A percentile compares a stretch with the other conserved stretches of the same genome.
Conservation (phyloP, 1,140 invertebrate genomes). For the Lutraria rhynchaena region DNA sequence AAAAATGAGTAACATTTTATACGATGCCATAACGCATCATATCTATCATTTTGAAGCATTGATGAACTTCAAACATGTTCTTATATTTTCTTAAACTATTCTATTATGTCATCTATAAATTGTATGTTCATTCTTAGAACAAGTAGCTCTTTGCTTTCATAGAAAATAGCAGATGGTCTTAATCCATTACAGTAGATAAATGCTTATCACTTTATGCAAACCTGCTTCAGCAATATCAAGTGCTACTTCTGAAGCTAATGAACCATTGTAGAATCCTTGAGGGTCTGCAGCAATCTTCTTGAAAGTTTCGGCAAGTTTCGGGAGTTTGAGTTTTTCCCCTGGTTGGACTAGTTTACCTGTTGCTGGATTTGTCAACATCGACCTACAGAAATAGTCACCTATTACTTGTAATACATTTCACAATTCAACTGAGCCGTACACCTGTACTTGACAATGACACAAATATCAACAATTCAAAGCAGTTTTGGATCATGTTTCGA, state of each 20-base stretch:
- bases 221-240: constrained; percentile 62
- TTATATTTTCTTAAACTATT: not conserved
- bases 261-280: constrained; percentile 83
- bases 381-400: constrained; percentile 83
- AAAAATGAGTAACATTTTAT: not conserved
- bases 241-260: constrained; percentile 80
- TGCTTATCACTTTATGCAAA: constrained; percentile 1
- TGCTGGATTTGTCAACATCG: constrained; percentile 58
- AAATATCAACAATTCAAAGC: not conserved
- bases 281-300: constrained; percentile 66
- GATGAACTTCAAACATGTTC: not conserved
- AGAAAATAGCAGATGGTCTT: not conserved
- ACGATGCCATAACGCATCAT: not conserved
- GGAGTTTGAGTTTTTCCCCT: constrained; percentile 61
- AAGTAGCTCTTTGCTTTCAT: too few species aligned
- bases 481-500: not conserved
- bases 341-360: constrained; percentile 54
- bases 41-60: not conserved
- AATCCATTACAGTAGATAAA: not conserved
- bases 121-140: too few species aligned
- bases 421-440: not conserved
- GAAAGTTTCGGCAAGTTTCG: constrained; percentile 64
- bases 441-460: not conserved
- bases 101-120: not conserved
- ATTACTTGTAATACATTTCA: not conserved